Evolutionary conservation across 2,113 vertebrate species (phyloP), one percentile per base, ranked within the genome.

Genomic region (Pelecanoides urinatrix): DNA sequence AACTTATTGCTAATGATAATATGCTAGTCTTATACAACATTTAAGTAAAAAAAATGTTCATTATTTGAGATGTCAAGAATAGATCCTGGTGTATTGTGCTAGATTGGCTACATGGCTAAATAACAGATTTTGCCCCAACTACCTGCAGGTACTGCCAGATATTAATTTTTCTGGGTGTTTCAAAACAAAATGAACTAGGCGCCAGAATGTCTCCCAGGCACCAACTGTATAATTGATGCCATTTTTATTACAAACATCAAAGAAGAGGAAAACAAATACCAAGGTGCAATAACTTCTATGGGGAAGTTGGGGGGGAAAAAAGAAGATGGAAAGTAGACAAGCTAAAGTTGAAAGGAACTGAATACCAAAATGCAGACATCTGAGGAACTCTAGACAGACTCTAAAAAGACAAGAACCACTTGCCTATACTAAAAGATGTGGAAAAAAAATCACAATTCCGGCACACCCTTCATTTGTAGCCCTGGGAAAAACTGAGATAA

Each of bases 221-320:
- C 19, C 55, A 85, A 23, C 13, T 44, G 18, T 16, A 5, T 50
- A 75, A 55, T 67, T 47, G 7, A 88, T 19, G 53, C 20, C n/a
- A 47, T 56, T 72, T 80, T 76, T 67, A 42, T 52, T 76, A n/a
- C 22, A 76, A 34, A 44, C 53, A 72, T 40, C 45, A 80, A 47
- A 83, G 53, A 76, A 38, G 30, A 83, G 12, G 21, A 76, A 92
- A 62, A 91, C 32, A 90, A 90, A 81, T 27, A 85, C 26, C 38
- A 86, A 79, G 50, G 88, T n/a, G 47, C 17, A 96, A 18, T 11
- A 50, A 65, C 16, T 86, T 36, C 49, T 84, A 58, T 0, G 2
- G 18, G 10, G 9, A 1, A 63, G 16, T 3, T 27, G 18, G 25
- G 26, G 7, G 5, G 6, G 2, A 20, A 19, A 45, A 14, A 40